phyloP scores from a whole-genome alignment of 2,113 vertebrate species.

The Chloebia gouldiae region DNA sequence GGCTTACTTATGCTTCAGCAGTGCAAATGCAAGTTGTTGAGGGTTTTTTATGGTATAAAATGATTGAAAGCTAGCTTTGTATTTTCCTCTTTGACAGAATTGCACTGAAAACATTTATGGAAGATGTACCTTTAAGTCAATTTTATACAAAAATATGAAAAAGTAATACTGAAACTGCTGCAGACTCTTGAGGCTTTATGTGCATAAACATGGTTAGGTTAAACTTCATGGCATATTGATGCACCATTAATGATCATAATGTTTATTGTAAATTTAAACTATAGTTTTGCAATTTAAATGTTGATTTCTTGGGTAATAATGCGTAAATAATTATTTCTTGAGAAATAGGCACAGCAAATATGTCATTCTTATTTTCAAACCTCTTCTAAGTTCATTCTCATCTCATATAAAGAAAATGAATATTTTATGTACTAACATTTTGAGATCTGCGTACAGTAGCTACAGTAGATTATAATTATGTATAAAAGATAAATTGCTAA shows the following conservation, averaged over 20 bases:
- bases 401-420: conserved; percentile 64
- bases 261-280: conserved; percentile 67
- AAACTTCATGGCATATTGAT: conserved; percentile 63
- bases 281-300: conserved; percentile 67
- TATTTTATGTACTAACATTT: conserved; percentile 74
- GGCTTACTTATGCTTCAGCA: conserved; percentile 53
- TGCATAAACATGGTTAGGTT: conserved; percentile 70
- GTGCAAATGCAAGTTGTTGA: conserved; percentile 60
- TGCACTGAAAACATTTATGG: conserved; percentile 75
- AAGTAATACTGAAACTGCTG: conserved; percentile 60
- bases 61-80: conserved; percentile 70
- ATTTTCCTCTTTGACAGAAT: conserved; percentile 74
- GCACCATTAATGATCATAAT: conserved; percentile 60
- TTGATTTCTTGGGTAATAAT: conserved; percentile 69
- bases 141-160: conserved; percentile 75
- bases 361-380: conserved; percentile 60
- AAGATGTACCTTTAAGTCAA: conserved; percentile 69
- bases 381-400: conserved; percentile 59
- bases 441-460: conserved; percentile 68
- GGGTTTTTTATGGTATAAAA: conserved; percentile 37
- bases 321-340: conserved; percentile 70
- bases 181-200: conserved; percentile 69
- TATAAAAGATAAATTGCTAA: conserved; percentile 69
- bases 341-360: conserved; percentile 68
- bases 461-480: conserved; percentile 70